These are phyloP conservation scores for Corythornis cristatus DNA, from an alignment of 2,113 vertebrate genomes.

Conservation along the genomic window DNA sequence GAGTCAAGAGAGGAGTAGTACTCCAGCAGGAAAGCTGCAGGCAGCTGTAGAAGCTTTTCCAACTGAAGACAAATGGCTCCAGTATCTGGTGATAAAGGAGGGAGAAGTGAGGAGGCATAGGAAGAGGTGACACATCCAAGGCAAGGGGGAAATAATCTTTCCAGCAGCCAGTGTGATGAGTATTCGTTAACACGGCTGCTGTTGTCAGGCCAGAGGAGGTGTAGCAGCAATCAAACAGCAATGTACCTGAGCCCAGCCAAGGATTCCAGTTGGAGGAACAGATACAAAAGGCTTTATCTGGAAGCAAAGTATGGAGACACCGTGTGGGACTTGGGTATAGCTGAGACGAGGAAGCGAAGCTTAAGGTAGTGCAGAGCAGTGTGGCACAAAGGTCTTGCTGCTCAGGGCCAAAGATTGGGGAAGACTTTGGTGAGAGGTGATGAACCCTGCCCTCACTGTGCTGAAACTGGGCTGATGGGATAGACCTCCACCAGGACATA, in stretches of 20 bases:
- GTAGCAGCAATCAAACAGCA: accelerated
- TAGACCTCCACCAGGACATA: background rate
- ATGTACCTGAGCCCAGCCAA: accelerated
- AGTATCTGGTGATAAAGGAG: background rate
- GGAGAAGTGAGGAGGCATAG: background rate
- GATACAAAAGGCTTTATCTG: background rate
- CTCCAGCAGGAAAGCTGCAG: background rate
- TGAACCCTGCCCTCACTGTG: background rate
- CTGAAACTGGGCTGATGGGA: background rate
- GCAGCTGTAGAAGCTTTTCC: background rate
- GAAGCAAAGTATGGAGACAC: background rate
- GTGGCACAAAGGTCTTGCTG: background rate
- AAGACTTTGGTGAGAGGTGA: background rate
- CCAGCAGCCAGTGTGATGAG: background rate
- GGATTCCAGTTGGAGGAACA: background rate
- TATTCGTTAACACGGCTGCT: background rate
- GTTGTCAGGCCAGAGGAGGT: background rate
- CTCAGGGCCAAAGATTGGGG: accelerated
- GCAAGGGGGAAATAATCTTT: background rate
- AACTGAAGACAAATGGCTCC: background rate
- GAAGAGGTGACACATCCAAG: background rate
- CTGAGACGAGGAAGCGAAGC: background rate
- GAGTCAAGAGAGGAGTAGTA: background rate
- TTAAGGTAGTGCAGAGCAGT: background rate
- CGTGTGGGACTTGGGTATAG: accelerated